Evolutionary conservation across 2,888 invertebrate species (phyloP), one percentile per base, ranked within the genome.

Genomic region (Phengaris alcon): DNA sequence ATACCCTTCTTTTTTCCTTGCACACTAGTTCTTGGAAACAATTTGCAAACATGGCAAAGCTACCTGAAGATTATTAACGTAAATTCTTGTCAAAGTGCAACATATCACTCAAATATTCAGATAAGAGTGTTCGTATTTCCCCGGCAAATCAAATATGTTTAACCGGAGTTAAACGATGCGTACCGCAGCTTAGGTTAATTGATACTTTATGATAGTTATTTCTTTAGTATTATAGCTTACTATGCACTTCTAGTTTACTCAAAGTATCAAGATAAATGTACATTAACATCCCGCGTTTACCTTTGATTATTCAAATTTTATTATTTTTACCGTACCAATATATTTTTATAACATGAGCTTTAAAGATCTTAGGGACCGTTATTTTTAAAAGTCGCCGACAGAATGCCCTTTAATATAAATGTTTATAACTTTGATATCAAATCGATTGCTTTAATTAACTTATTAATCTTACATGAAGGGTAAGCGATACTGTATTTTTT

Each of bases 381-480:
- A 72, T 52, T 22, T 72, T 35, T 54, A 54, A 35, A 72, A 70
- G 70, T 70, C 52, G 54, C 72, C 72, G 69, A 52, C 68, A 54
- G 57, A 69, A 57, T 75, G 69, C 75, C 15, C 72, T 54, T 72
- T 75, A 69, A 55, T 10, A 46, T 69, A 22, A 69, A 75, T 75
- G 55, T 75, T 69, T 75, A 75, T 57, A 55, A 46, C 75, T 69
- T 46, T 22, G 52, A 48, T 75, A 75, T 9, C 54, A 72, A 72
- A 72, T 52, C 72, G 72, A 72, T 72, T 72, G 72, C 72, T 72
- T 54, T 22, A 72, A 72, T 72, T 70, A 70, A 70, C 70, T 70
- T 51, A 51, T 54, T 52, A 72, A 52, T 52, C 52, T 72, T 52
- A 72, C 72, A 22, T 52, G 35, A 54, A 54, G 8, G 35, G 35